phyloP scores from a whole-genome alignment of 1,140 invertebrate species.

The Drosophila nebulosa region DNA sequence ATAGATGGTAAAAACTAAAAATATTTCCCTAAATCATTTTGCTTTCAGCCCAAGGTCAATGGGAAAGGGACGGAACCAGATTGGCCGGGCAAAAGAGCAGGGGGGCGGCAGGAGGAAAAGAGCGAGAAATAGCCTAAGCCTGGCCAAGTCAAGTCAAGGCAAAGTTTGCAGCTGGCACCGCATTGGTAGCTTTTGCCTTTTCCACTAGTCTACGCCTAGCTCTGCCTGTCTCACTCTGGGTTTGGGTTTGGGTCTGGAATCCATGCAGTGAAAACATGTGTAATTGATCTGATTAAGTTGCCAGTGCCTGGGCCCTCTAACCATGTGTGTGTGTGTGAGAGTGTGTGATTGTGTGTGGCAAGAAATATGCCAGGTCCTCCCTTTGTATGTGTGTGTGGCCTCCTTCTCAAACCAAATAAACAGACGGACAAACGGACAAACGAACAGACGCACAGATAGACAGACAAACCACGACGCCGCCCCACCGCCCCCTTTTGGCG shows the following conservation, averaged over 20 bases:
- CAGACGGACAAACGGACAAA: constrained; percentile 7
- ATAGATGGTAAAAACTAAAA: no score
- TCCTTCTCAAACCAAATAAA: constrained; percentile 54
- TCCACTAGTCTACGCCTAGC: constrained; percentile 23
- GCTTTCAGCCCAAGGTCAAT: not conserved
- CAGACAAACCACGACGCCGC: not conserved
- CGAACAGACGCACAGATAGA: not conserved
- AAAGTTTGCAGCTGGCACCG: constrained; percentile 44
- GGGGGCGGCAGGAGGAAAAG: not conserved
- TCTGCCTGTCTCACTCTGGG: constrained; percentile 1
- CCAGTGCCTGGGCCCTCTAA: constrained; percentile 59
- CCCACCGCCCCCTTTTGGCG: constrained; percentile 33
- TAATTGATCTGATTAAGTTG: constrained; percentile 79
- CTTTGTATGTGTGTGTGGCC: constrained; percentile 29
- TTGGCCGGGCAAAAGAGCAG: no score
- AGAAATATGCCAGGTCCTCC: constrained; percentile 55
- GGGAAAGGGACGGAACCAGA: no score
- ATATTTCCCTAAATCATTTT: no score
- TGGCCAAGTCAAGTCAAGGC: constrained; percentile 12
- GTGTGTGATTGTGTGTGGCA: constrained; percentile 11
- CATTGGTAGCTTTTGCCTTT: constrained; percentile 22
- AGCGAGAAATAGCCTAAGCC: constrained; percentile 13
- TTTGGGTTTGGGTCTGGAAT: constrained; percentile 43
- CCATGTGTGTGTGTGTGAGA: constrained; percentile 19
- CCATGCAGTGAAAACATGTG: constrained; percentile 77